Evolutionary conservation across 2,888 invertebrate genomes (phyloP), one percentile per base, ranked within the genome.

Genomic region (Keiferia lycopersicella): DNA sequence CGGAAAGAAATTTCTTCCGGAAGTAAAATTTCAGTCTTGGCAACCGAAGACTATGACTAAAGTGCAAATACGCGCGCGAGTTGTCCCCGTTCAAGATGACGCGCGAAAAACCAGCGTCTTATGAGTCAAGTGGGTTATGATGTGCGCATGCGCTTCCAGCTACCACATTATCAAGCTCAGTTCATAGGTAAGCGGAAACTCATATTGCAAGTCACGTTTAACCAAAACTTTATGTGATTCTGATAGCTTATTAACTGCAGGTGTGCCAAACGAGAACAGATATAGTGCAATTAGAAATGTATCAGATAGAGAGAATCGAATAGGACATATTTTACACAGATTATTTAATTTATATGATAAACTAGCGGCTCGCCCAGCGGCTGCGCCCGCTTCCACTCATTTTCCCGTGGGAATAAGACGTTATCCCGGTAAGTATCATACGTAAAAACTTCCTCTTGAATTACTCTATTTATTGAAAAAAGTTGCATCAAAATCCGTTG

Each of bases 111-210:
- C 18, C n/a, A 14, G 20, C 51, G 51, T 7, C n/a, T 16, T 22
- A 11, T 58, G 58, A 58, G 39, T 58, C 58, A 58, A 57, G 38
- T 38, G 39, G 58, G 38, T 58, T 34, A n/a, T 34, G 16, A 39
- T 58, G 39, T 58, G 26, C 58, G 58, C 20, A 57, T 3, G 8
- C 34, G 38, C 30, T 56, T 56, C 11, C 16, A n/a, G 16, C 45
- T 45, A 45, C n/a, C 3, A 8, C 16, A 45, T 45, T 45, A 45
- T 2, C 45, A 16, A 16, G 45, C 16, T 45, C 16, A 45, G 45
- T 45, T 45, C 4, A 6, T 45, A n/a, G 45, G 41, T 41, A 41
- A 41, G 14, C n/a, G n/a, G 41, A n/a, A 41, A 12, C 14, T n/a
- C 39, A 12, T 39, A 14, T n/a, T 45, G 45, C 45, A 45, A 45